Conservation (phyloP, 1,140 invertebrate genomes). For the Agrypnia vestita region DNA sequence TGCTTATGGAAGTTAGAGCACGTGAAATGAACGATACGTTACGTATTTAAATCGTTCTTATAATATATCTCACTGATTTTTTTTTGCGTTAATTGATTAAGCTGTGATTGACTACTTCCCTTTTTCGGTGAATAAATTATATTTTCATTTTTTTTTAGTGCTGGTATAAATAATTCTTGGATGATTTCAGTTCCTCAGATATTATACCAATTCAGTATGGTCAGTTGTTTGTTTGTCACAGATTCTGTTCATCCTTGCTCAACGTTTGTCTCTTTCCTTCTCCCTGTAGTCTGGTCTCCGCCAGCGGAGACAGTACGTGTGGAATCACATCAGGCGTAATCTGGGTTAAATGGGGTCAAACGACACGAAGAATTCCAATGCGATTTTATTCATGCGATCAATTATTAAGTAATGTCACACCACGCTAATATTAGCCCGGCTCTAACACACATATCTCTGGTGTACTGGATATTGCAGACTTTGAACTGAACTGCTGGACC, state of each 20-base stretch:
- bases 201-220: no score
- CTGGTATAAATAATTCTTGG: no score
- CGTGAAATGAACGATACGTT: no score
- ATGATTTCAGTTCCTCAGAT: no score
- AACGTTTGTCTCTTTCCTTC: constrained; percentile 12
- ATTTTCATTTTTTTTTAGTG: no score
- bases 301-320: constrained; percentile 34
- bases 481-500: neutral
- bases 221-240: constrained; percentile 4
- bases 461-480: neutral
- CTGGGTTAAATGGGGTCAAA: constrained; percentile 75
- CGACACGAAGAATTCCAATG: constrained; percentile 75
- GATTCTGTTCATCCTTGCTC: constrained; percentile 12
- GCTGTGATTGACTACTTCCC: no score
- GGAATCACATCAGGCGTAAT: constrained; percentile 73
- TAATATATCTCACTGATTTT: no score
- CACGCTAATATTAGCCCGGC: constrained; percentile 59
- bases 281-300: constrained; percentile 14
- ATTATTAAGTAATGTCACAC: constrained; percentile 59
- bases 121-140: no score
- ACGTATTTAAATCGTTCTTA: no score
- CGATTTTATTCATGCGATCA: constrained; percentile 68
- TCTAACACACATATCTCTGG: neutral
- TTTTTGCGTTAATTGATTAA: no score
- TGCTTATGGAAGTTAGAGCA: no score